phyloP scores from a whole-genome alignment of 2,113 vertebrate species.

The Acanthochromis polyacanthus region DNA sequence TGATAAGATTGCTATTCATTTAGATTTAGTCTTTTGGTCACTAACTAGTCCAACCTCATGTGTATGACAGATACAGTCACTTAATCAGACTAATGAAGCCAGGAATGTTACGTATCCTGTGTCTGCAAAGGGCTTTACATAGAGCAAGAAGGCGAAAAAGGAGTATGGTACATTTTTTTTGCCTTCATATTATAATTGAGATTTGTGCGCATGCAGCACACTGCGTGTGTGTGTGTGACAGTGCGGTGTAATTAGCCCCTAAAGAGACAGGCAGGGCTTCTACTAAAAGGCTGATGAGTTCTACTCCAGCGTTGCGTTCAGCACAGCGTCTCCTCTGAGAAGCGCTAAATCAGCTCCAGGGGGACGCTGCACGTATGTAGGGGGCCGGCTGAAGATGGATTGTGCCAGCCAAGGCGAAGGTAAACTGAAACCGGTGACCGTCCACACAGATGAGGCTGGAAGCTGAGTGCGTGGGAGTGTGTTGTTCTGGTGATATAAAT shows the following conservation, averaged over 20 bases:
- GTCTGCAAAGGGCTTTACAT: no score
- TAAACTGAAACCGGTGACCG: conserved; percentile 72
- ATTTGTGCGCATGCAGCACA: not conserved
- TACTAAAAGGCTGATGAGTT: conserved; percentile 46
- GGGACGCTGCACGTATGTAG: conserved; percentile 52
- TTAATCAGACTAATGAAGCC: no score
- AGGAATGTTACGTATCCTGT: no score
- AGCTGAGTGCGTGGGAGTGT: conserved; percentile 16
- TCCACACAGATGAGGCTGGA: conserved; percentile 43
- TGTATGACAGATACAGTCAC: no score
- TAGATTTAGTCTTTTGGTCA: no score
- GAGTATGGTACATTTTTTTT: no score
- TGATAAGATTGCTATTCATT: no score
- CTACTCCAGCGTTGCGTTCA: conserved; percentile 48
- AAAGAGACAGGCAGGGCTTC: conserved; percentile 46
- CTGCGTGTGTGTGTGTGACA: conserved; percentile 26
- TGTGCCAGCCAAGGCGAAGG: conserved; percentile 59
- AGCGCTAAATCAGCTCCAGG: conserved; percentile 75
- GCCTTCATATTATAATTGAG: no score
- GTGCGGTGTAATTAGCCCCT: conserved; percentile 58
- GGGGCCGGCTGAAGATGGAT: conserved; percentile 67
- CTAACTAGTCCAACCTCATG: no score
- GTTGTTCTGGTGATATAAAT: conserved; percentile 14
- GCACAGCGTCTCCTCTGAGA: conserved; percentile 64
- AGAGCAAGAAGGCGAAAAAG: no score